Conservation (phyloP, 2,888 invertebrate genomes). For the Campoplex capitator region DNA sequence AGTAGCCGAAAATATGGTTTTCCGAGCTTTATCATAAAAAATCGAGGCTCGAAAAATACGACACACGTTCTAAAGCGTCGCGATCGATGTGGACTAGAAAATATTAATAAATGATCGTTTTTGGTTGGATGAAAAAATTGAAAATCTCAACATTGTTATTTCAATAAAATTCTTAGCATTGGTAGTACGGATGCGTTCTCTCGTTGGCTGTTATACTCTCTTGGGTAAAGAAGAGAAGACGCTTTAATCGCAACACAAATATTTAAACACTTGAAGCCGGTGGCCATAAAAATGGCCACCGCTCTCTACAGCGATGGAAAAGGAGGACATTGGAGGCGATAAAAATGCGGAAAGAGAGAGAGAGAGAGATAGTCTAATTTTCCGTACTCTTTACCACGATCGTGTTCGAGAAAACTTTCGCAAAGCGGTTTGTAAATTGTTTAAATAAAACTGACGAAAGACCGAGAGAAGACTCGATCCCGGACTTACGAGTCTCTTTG, state of each 20-base stretch:
- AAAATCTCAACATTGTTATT: neutral
- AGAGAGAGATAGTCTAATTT: neutral
- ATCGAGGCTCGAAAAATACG: too few relatives aligned
- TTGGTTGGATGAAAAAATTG: neutral
- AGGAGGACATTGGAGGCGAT: constrained; percentile 58
- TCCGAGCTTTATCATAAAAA: neutral
- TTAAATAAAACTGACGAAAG: neutral
- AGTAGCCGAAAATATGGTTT: neutral
- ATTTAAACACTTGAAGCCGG: constrained; percentile 66
- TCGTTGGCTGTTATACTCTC: constrained; percentile 22
- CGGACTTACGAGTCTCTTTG: neutral
- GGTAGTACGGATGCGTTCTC: neutral
- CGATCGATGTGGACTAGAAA: neutral
- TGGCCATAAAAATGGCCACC: constrained; percentile 61
- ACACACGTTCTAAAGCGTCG: too few relatives aligned
- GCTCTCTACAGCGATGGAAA: constrained; percentile 31
- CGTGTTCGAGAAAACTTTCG: neutral
- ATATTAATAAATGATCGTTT: neutral
- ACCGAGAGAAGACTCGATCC: neutral
- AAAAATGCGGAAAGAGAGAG: neutral
- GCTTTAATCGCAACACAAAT: constrained; percentile 72
- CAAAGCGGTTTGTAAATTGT: constrained; percentile 9
- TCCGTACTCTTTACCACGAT: neutral
- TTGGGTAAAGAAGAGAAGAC: constrained; percentile 33
- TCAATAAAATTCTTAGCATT: neutral